Percentiles rank a stretch among this genome's conserved stretches.
phyloP scores from a whole-genome alignment of 2,113 vertebrate species.

The Urocolius indicus region DNA sequence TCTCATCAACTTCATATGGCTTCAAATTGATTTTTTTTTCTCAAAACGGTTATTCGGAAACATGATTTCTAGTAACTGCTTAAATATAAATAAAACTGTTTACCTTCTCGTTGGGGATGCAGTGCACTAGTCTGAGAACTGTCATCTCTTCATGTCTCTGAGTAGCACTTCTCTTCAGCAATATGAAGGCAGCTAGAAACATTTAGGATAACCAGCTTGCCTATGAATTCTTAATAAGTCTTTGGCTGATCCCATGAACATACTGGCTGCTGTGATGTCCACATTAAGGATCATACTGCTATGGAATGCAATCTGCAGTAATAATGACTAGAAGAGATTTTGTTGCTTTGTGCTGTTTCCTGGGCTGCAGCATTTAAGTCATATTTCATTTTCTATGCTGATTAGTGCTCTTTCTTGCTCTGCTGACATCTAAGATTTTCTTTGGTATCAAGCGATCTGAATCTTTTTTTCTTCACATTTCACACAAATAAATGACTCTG shows the following conservation, averaged over 20 bases:
- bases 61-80: neutral
- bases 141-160: neutral
- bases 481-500: neutral
- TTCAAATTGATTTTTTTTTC: neutral
- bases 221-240: neutral
- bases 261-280: neutral
- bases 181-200: neutral
- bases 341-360: constrained; percentile 30
- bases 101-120: neutral
- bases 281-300: neutral
- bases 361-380: neutral
- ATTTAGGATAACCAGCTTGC: neutral
- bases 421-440: neutral
- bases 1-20: constrained; percentile 49
- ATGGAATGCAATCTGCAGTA: constrained; percentile 1
- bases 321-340: neutral
- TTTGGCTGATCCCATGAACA: constrained; percentile 38
- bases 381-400: neutral
- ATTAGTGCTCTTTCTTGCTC: constrained; percentile 1
- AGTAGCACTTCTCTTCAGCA: neutral
- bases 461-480: neutral
- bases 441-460: neutral
- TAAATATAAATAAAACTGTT: neutral
- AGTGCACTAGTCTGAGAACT: neutral
- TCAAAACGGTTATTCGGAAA: neutral